phyloP scores from a whole-genome alignment of 92 coral and sea anemone species.

The Parazoanthus darwini region DNA sequence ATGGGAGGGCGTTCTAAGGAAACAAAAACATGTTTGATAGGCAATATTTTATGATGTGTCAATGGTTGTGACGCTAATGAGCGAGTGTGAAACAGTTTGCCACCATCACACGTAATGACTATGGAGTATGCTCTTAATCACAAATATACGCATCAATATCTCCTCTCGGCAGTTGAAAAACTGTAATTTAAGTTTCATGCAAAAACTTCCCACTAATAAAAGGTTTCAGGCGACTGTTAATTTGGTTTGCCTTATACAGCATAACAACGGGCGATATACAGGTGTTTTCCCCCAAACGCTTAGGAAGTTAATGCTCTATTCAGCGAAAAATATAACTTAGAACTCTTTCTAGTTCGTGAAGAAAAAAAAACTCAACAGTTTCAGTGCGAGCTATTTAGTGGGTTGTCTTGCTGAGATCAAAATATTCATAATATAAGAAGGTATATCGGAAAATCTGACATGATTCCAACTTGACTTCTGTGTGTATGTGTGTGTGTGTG shows the following conservation, averaged over 20 bases:
- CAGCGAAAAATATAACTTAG: not conserved
- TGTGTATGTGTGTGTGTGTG: not conserved
- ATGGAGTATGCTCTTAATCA: constrained; percentile 11
- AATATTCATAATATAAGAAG: not conserved
- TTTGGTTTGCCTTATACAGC: not conserved
- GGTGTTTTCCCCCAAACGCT: not conserved
- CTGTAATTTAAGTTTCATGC: not conserved
- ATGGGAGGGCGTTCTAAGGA: constrained; percentile 58
- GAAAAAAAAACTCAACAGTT: not conserved
- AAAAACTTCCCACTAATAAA: not conserved
- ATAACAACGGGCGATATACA: not conserved
- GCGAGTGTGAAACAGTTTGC: constrained; percentile 38
- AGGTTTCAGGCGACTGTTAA: constrained; percentile 13
- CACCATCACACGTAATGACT: constrained; percentile 20
- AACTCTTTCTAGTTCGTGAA: not conserved
- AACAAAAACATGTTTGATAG: constrained; percentile 67
- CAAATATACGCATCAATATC: constrained; percentile 11
- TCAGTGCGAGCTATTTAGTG: not conserved
- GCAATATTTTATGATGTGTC: constrained; percentile 86
- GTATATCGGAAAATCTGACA: not conserved
- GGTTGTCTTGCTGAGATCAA: not conserved
- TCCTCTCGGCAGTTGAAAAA: constrained; percentile 27
- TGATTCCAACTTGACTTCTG: too few species aligned
- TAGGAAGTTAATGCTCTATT: not conserved
- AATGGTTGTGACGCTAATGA: constrained; percentile 49